Conservation (phyloP, 2,797 vertebrate species). For the Periophthalmus magnuspinnatus region DNA sequence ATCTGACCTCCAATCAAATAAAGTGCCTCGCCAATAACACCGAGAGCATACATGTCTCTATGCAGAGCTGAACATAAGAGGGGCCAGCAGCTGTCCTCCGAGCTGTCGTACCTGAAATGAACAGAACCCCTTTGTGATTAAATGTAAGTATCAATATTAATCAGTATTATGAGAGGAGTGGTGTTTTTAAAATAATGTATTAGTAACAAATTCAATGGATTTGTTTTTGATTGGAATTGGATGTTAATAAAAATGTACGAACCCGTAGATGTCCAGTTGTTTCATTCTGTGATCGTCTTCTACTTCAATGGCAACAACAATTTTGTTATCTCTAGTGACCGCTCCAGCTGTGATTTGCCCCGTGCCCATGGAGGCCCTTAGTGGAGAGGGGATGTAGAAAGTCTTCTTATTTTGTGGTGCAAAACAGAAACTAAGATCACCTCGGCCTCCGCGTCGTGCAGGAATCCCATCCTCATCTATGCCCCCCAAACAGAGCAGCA, state of each 20-base stretch:
- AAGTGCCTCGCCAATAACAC: conserved; percentile 68
- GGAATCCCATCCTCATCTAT: conserved; percentile 76
- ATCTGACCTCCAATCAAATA: conserved; percentile 88
- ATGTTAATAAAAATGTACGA: conserved; percentile 41
- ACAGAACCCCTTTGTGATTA: background rate
- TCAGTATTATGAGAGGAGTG: background rate
- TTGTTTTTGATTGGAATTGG: background rate
- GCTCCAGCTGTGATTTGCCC: conserved; percentile 82
- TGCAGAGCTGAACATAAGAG: conserved; percentile 78
- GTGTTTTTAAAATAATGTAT: too few relatives aligned
- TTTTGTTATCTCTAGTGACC: conserved; percentile 81
- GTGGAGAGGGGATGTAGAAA: conserved; percentile 85
- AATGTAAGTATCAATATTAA: background rate
- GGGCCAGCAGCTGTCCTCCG: conserved; percentile 82
- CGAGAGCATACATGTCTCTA: conserved; percentile 86
- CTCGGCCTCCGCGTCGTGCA: conserved; percentile 78
- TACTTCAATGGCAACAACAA: conserved; percentile 85
- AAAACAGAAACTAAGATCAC: conserved; percentile 87
- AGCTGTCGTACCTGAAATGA: conserved; percentile 78
- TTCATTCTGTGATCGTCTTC: conserved; percentile 77
- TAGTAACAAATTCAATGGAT: too few relatives aligned
- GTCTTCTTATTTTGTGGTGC: conserved; percentile 75
- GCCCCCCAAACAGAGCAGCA: conserved; percentile 87
- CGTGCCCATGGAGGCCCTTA: conserved; percentile 73
- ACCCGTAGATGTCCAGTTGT: conserved; percentile 86